Percentiles rank a stretch among this genome's conserved stretches.
These are phyloP conservation scores for Selenia dentaria DNA, from an alignment of 2,888 invertebrate species.

Conservation along the genomic window DNA sequence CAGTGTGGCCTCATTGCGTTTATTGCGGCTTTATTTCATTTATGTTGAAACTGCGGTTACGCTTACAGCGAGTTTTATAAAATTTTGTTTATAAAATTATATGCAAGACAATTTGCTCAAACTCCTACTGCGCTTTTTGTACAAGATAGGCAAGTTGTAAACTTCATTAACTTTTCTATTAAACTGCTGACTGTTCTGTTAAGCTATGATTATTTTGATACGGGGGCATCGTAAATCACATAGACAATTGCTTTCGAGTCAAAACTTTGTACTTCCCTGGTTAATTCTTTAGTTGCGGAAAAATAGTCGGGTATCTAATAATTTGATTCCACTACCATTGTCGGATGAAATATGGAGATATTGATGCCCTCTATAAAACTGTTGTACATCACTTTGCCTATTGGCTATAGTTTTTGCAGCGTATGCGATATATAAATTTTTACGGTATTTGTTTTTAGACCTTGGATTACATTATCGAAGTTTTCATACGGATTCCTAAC, in stretches of 20 bases:
- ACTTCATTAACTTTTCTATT: conserved; percentile 9
- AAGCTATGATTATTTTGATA: conserved; percentile 5
- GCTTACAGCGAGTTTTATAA: conserved; percentile 23
- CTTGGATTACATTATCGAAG: too few species aligned
- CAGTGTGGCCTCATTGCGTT: conserved; percentile 31
- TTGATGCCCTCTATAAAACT: too few species aligned
- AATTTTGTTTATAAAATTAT: conserved; percentile 23
- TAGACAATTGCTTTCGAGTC: conserved; percentile 30
- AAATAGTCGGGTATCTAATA: conserved; percentile 32
- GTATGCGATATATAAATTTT: too few species aligned
- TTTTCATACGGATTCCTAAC: too few species aligned
- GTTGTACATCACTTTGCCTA: too few species aligned
- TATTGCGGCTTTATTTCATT: conserved; percentile 35
- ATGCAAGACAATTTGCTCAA: conserved; percentile 9
- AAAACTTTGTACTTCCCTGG: conserved; percentile 36
- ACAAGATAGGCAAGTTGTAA: too few species aligned
- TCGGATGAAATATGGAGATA: conserved; percentile 32
- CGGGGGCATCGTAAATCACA: conserved; percentile 30
- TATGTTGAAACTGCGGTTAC: conserved; percentile 22
- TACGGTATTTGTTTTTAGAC: too few species aligned
- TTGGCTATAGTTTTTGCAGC: too few species aligned
- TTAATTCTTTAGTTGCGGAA: conserved; percentile 33
- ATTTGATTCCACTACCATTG: conserved; percentile 32
- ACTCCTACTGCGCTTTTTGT: neutral
- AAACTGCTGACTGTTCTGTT: conserved; percentile 6